Conservation (phyloP, 1,140 invertebrate species). For the Drosophila subobscura region DNA sequence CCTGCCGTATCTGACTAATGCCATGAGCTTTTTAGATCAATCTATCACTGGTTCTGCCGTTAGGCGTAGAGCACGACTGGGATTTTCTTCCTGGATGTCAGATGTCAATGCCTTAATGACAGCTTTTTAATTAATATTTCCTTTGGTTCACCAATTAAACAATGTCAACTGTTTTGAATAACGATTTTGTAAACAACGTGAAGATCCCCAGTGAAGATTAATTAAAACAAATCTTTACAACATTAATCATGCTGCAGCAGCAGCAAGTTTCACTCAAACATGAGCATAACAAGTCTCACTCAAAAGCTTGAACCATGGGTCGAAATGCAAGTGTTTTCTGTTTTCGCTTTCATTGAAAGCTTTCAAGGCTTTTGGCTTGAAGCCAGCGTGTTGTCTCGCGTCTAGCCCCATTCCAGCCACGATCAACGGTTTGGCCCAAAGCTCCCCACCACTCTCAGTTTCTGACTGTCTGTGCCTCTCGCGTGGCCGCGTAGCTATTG, state of each 20-base stretch:
- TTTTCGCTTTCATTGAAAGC: constrained; percentile 75
- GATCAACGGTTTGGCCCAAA: constrained; percentile 62
- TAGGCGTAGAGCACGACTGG: constrained; percentile 34
- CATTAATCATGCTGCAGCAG: constrained; percentile 65
- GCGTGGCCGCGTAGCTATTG: constrained; percentile 21
- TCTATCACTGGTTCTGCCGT: constrained; percentile 23
- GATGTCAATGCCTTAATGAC: constrained; percentile 70
- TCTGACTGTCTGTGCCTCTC: constrained; percentile 27
- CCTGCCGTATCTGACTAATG: too few species aligned
- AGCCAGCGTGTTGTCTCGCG: constrained; percentile 32
- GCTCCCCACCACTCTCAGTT: constrained; percentile 28
- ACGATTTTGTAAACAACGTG: constrained; percentile 29
- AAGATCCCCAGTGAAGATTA: constrained; percentile 62
- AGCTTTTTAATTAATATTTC: constrained; percentile 48
- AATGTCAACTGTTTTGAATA: constrained; percentile 55
- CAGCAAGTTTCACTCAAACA: constrained; percentile 40
- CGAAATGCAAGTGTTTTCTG: constrained; percentile 72
- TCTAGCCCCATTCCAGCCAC: constrained; percentile 28
- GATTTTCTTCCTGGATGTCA: constrained; percentile 55
- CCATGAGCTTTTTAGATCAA: constrained; percentile 21
- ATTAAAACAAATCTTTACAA: constrained; percentile 66
- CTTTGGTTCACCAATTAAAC: constrained; percentile 56
- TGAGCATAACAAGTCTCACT: neutral
- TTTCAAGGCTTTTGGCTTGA: constrained; percentile 72
- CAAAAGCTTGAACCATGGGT: constrained; percentile 45